Conservation (phyloP, 2,888 invertebrate species). For the Cheilosia urbana region DNA sequence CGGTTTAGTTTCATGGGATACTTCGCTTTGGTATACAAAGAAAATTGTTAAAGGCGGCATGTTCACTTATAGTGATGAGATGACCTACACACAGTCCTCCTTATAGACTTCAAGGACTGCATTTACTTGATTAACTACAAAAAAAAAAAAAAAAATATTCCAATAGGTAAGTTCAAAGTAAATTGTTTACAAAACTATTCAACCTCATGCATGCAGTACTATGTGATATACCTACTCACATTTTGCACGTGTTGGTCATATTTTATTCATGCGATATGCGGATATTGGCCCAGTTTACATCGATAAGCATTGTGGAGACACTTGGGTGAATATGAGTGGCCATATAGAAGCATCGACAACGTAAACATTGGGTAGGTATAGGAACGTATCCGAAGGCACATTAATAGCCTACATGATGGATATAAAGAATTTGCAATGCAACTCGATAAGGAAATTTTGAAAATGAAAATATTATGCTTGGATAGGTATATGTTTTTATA, state of each 20-base stretch:
- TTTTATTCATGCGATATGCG: constrained; percentile 30
- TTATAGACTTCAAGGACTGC: constrained; percentile 25
- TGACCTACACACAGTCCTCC: neutral
- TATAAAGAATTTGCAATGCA: too few relatives aligned
- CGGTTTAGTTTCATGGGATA: constrained; percentile 9
- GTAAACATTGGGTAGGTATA: neutral
- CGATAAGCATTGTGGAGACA: constrained; percentile 34
- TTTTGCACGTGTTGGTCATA: constrained; percentile 12
- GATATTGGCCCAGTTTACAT: constrained; percentile 59
- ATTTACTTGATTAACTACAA: constrained; percentile 31
- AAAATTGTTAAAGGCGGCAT: neutral
- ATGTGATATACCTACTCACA: neutral
- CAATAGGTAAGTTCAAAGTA: constrained; percentile 27
- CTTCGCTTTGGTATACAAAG: neutral
- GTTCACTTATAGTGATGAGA: neutral
- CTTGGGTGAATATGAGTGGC: neutral
- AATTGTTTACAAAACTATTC: constrained; percentile 46
- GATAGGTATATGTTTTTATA: too few relatives aligned
- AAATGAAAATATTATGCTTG: too few relatives aligned
- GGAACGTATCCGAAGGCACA: too few relatives aligned
- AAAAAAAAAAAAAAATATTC: neutral
- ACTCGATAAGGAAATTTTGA: too few relatives aligned
- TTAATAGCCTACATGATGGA: too few relatives aligned
- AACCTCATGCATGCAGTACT: constrained; percentile 20
- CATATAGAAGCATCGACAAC: constrained; percentile 14